phyloP scores from a whole-genome alignment of 92 coral and sea anemone species.

The Paramuricea clavata region DNA sequence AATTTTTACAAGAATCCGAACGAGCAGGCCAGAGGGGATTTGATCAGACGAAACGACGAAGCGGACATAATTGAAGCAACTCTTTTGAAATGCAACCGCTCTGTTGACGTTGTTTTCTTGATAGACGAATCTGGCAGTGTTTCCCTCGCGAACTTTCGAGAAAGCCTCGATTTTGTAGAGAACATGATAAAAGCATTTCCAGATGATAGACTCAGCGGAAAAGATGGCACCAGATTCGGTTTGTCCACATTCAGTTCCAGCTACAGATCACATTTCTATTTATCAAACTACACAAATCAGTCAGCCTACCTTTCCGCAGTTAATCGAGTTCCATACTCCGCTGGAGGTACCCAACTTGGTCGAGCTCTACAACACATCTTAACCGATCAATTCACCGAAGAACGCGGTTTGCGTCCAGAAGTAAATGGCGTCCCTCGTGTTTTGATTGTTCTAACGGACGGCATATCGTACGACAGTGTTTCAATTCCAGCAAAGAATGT shows the following conservation, averaged over 20 bases:
- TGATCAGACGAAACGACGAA: conserved; percentile 47
- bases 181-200: conserved; percentile 38
- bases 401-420: conserved; percentile 24
- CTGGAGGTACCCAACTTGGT: conserved; percentile 29
- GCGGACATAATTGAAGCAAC: conserved; percentile 55
- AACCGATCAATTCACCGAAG: conserved; percentile 37
- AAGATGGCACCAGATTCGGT: conserved; percentile 53
- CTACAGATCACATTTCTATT: not conserved
- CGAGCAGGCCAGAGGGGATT: conserved; percentile 25
- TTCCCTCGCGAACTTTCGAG: conserved; percentile 42
- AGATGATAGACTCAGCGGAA: conserved; percentile 36
- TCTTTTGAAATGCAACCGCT: conserved; percentile 50
- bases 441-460: conserved; percentile 55
- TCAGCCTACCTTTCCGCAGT: conserved; percentile 28
- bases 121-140: conserved; percentile 77
- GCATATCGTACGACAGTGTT: conserved; percentile 27
- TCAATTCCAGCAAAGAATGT: conserved; percentile 21
- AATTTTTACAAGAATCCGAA: conserved; percentile 17
- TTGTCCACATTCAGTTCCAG: conserved; percentile 22
- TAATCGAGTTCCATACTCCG: conserved; percentile 13
- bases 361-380: conserved; percentile 10
- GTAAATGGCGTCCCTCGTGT: conserved; percentile 39
- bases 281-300: conserved; percentile 24
- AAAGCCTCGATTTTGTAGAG: conserved; percentile 52
- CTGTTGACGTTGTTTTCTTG: conserved; percentile 69